These are phyloP conservation scores for Pomacea canaliculata DNA, from an alignment of 2,888 invertebrate species.

Conservation along the genomic window DNA sequence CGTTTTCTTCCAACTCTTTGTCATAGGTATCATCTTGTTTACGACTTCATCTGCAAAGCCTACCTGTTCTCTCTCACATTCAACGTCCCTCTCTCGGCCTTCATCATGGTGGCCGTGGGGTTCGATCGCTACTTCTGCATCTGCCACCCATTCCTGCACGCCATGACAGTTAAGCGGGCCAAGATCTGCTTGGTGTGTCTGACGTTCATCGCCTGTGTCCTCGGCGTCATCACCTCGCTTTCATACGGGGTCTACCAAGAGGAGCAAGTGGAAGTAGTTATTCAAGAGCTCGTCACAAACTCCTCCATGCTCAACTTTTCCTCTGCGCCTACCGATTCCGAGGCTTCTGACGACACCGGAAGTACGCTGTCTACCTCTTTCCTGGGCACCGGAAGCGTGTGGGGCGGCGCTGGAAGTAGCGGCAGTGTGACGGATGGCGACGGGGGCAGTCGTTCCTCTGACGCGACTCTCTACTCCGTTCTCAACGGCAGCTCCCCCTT, in stretches of 20 bases:
- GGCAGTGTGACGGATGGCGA: neutral
- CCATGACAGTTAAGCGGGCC: slow-evolving; percentile 32
- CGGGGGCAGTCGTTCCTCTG: neutral
- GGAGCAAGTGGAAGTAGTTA: neutral
- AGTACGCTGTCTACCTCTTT: too few relatives aligned
- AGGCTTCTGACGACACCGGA: neutral
- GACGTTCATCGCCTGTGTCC: slow-evolving; percentile 28
- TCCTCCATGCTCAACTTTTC: neutral
- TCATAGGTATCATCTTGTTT: slow-evolving; percentile 37
- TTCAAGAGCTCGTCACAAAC: neutral
- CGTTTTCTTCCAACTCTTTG: too few relatives aligned
- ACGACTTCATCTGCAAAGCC: slow-evolving; percentile 54
- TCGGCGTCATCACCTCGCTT: slow-evolving; percentile 51
- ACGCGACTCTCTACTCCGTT: slow-evolving; percentile 1
- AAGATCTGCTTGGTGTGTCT: slow-evolving; percentile 44
- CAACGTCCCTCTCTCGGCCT: slow-evolving; percentile 60
- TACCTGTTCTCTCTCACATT: slow-evolving; percentile 62
- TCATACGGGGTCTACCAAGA: slow-evolving; percentile 45
- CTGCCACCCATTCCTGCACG: slow-evolving; percentile 54
- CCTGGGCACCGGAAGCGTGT: neutral
- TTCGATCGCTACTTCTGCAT: slow-evolving; percentile 64
- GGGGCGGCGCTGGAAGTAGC: neutral
- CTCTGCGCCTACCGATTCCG: neutral
- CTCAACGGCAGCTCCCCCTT: neutral
- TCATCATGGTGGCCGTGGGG: slow-evolving; percentile 65